Evolutionary conservation across 2,888 invertebrate species (phyloP), one percentile per base, ranked within the genome.

Genomic region (Drosophila antonietae): DNA sequence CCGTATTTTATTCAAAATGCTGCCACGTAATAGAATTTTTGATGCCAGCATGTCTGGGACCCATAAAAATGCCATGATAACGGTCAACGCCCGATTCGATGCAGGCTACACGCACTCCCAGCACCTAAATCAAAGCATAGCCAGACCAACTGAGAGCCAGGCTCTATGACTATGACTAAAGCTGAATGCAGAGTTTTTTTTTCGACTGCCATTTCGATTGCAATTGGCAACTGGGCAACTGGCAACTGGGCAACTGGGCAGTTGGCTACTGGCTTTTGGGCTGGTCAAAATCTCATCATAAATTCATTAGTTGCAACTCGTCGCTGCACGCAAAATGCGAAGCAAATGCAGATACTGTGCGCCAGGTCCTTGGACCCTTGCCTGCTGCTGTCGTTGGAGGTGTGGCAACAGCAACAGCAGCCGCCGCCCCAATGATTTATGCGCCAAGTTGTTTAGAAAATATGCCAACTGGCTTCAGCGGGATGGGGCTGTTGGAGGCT

Each of bases 1-100:
- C 80, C 77, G 86, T 86, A 79, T 87, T 88, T 90, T 87, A 87
- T 90, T 85, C 87, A 87, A 86, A 90, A 88, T 81, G 86, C 79
- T 86, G 87, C 87, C 81, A 84, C 80, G 88, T 88, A 88, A 88
- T 88, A 88, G 87, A 88, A 88, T 88, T 88, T 88, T 88, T 88
- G 88, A 88, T 88, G 87, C 87, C 87, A 81, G 79, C 83, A 78
- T 87, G 87, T 88, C 87, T 88, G 87, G 77, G 71, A 57, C 66
- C 78, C 88, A 83, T 87, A 88, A 88, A 88, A 86, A 85, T 85
- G 88, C 86, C 88, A 80, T 73, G 86, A 88, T 86, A 86, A 85
- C 86, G 88, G 88, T 88, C 88, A 83, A 81, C 83, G 83, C 59
- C 76, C 80, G 69, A 53, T 55, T 55, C 65, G 64, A 60, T 35